Base-by-base conservation (phyloP, 2,888 invertebrate genomes). In the Drosophila putrida region DNA sequence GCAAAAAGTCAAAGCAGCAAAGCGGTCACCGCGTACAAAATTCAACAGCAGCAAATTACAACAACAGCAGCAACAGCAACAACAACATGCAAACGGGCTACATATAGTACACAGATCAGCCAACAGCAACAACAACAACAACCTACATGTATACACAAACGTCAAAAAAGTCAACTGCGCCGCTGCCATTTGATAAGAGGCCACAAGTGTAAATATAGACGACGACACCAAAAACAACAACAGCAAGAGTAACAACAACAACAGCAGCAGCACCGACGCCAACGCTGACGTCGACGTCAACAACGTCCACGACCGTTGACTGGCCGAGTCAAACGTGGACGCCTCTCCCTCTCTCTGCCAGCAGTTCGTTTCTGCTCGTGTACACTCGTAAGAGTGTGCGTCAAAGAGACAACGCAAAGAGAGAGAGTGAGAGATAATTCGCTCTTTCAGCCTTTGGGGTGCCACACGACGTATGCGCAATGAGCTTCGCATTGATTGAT, bases 201-300 rank as follows among this genome's bases (percentile, higher is more conserved):
- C 88, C 89, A 90, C 89, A 87, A 90, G 90, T 90, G 90, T 87
- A 87, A 87, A 90, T 87, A 87, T 90, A 87, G 86, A 87, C 89
- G 82, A 75, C 75, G 66, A 67, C 81, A 68, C 80, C 82, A 71
- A 65, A 62, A 68, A 49, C 71, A 75, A 64, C 57, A 71, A 31
- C 39, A 58, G 43, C 65, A 69, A 15, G 58, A 66, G 58, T 55
- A 71, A 36, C 54, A 71, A 31, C 66, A 65, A 6, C 36, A 49
- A 28, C 71, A 35, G 39, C 49, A 10, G 20, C 71, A 35, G 43
- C 49, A 8, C 9, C 67, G 11, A 36, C 71, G 49, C 13, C 36
- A 25, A 39, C 74, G 64, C 5, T 44, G 50, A 43, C 49, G 69
- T 25, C 73, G 10, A 39, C 79, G 49, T 13, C 50, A 33, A 44